Conservation (phyloP, 2,113 vertebrate species). For the Lonchura striata region DNA sequence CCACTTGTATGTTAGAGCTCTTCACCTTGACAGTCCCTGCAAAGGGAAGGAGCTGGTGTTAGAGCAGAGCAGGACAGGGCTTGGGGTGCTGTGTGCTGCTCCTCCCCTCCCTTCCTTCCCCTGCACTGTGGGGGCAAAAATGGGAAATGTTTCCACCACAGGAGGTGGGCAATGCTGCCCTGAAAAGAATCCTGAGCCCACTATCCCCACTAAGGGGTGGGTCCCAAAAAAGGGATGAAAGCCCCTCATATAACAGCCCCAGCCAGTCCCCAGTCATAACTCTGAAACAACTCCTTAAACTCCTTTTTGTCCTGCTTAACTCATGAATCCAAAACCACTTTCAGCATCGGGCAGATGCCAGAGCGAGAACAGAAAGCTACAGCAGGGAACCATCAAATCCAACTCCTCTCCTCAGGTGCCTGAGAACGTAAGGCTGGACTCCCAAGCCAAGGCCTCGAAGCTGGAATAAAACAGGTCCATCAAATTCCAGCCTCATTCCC, state of each 20-base stretch:
- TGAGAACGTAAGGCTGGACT: neutral
- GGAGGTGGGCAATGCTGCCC: neutral
- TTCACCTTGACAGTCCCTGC: constrained; percentile 95
- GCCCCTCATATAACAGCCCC: neutral
- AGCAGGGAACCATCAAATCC: neutral
- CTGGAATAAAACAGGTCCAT: neutral
- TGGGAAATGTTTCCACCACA: neutral
- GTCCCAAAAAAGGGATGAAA: neutral
- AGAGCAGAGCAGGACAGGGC: neutral
- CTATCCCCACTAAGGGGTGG: neutral
- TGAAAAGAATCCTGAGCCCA: neutral
- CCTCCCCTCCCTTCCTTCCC: neutral
- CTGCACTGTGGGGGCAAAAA: neutral
- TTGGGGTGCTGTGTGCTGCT: neutral
- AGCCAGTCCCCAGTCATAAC: neutral
- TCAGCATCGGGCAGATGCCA: neutral
- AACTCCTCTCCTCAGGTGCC: neutral
- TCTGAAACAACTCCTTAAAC: neutral
- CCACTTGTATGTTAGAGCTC: constrained; percentile 94
- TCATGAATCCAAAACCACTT: neutral
- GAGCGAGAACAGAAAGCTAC: neutral
- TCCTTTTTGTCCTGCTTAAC: neutral
- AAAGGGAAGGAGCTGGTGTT: neutral
- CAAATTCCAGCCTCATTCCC: neutral
- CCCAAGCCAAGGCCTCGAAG: neutral